Percentiles rank a stretch among this genome's conserved stretches.
Evolutionary conservation across 2,113 vertebrate species (phyloP).

Genomic region (Lampris incognitus): DNA sequence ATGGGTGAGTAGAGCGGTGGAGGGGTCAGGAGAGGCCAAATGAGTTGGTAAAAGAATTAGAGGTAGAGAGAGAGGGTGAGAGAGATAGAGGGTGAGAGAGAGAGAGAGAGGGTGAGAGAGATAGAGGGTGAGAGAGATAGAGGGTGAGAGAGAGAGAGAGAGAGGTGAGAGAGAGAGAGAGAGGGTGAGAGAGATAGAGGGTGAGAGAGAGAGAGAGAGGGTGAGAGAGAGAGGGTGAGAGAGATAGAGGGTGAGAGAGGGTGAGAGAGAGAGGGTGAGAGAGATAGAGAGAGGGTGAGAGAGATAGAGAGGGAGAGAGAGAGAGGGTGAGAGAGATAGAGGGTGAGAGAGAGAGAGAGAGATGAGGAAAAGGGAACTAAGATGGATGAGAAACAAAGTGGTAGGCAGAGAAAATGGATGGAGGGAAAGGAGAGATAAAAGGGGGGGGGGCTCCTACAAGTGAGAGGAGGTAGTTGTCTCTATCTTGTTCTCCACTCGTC

Average conservation of each 20-base stretch:
- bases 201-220: not conserved
- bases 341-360: not conserved
- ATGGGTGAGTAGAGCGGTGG: no score
- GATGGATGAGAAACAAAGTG: not conserved
- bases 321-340: not conserved
- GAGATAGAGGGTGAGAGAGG: not conserved
- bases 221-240: not conserved
- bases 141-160: not conserved
- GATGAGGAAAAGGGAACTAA: not conserved
- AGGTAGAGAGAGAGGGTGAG: no score
- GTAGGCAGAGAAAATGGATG: no score
- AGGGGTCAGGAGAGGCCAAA: no score
- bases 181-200: no score
- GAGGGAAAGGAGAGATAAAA: no score
- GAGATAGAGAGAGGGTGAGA: no score
- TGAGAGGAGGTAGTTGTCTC: constrained; percentile 9
- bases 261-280: not conserved
- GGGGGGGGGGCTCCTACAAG: no score
- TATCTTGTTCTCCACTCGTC: constrained; percentile 26
- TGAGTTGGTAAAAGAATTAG: no score
- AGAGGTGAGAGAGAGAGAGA: not conserved
- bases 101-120: not conserved
- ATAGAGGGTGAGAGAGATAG: not conserved
- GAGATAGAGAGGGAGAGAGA: not conserved
- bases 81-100: no score